Base-by-base conservation (phyloP, 23 tunicate genomes). In the Corella eumyota region DNA sequence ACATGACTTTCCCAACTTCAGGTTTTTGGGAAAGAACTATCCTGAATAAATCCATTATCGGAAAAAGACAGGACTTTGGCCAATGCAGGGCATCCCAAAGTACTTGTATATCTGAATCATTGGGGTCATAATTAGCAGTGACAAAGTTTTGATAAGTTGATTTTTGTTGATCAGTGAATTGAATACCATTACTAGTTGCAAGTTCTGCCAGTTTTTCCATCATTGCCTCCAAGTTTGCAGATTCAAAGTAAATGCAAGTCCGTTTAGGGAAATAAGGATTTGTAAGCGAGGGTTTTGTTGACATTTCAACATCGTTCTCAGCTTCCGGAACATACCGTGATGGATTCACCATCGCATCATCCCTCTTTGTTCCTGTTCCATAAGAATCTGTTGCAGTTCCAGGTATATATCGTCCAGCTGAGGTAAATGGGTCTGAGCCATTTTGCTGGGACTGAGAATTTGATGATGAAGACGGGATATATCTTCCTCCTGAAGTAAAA, bases 371-470 rank as follows among this genome's bases (percentile, higher is more conserved):
- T 54, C 29, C 29, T n/a, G n/a, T n/a, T n/a, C n/a, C n/a, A n/a
- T n/a, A n/a, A n/a, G n/a, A n/a, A n/a, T n/a, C n/a, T n/a, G n/a
- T n/a, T n/a, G n/a, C n/a, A n/a, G n/a, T n/a, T n/a, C n/a, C n/a
- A n/a, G 97, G 90, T 17, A 64, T 46, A 60, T 90, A 90, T n/a
- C 90, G 66, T 21, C 82, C 90, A 45, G 73, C 78, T 1, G 83
- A 83, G 22, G 94, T 84, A 50, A 75, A 84, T 22, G 94, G 94
- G 40, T 84, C 94, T 17, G 49, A 45, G 25, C 47, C 60, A 17
- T 25, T 45, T 49, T 11, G 21, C 1, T 38, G 35, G 9, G 35
- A 36, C 13, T n/a, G 36, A 22, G 49, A 32, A 38, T 44, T 37
- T 29, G 21, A n/a, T 6, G 11, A n/a, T n/a, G 9, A 22, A 7